Evolutionary conservation across 2,113 vertebrate species (phyloP).

Genomic region (Tychaedon coryphoeus): DNA sequence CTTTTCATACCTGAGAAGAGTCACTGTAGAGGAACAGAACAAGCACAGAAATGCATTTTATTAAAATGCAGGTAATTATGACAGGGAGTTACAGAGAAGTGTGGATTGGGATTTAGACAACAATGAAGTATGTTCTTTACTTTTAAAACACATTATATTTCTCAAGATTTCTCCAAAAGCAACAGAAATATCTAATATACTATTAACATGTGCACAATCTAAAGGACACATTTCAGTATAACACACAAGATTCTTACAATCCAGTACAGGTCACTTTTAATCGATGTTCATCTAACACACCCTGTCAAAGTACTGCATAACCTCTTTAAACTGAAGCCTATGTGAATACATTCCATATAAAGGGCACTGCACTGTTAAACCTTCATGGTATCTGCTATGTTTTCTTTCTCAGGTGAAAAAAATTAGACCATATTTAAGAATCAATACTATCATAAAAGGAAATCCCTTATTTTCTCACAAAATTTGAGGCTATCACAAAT

Average conservation of each 20-base stretch:
- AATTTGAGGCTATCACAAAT: background rate
- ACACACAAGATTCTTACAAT: background rate
- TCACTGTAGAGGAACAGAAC: background rate
- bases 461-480: background rate
- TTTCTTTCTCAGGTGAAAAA: background rate
- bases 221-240: background rate
- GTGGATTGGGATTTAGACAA: background rate
- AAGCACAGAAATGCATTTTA: background rate
- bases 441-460: background rate
- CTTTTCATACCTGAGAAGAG: background rate
- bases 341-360: background rate
- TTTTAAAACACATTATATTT: background rate
- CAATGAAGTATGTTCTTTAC: background rate
- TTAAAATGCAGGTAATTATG: background rate
- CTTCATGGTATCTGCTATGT: background rate
- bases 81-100: background rate
- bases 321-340: background rate
- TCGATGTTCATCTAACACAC: background rate
- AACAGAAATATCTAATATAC: background rate
- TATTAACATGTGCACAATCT: background rate
- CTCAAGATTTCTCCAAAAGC: background rate
- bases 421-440: background rate
- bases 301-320: background rate
- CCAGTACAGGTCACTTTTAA: background rate
- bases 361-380: background rate